Conservation (phyloP, 2,113 vertebrate species). For the Natator depressus region DNA sequence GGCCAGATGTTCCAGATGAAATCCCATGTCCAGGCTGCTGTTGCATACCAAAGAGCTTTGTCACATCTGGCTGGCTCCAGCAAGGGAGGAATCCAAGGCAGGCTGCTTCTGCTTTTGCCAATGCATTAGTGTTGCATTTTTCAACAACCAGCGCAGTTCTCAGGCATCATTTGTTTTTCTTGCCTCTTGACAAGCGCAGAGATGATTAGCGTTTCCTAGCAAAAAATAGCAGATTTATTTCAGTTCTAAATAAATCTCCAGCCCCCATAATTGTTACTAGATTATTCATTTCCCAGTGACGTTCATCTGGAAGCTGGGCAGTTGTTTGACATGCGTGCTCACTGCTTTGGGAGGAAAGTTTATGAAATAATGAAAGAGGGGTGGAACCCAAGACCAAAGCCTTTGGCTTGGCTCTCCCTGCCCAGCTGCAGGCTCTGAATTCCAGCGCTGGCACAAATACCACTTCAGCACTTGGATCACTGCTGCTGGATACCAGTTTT, state of each 20-base stretch:
- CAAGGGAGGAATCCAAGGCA: neutral
- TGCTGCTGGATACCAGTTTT: neutral
- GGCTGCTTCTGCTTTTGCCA: neutral
- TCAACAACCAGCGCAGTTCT: fast-evolving
- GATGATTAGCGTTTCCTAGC: slow-evolving; percentile 39
- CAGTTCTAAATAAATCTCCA: slow-evolving; percentile 65
- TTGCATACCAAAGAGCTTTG: neutral
- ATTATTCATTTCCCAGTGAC: slow-evolving; percentile 64
- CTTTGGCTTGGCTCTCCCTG: neutral
- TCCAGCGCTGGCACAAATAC: neutral
- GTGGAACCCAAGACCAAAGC: neutral
- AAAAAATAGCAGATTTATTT: slow-evolving; percentile 30
- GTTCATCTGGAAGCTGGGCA: slow-evolving; percentile 10
- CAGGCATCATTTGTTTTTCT: neutral
- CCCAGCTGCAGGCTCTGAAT: neutral
- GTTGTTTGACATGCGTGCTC: neutral
- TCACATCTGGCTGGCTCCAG: neutral
- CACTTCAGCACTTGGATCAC: neutral
- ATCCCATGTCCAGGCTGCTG: neutral
- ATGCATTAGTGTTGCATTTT: neutral
- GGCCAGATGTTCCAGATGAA: neutral
- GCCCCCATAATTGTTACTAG: slow-evolving; percentile 10
- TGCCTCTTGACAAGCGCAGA: neutral
- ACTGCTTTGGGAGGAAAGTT: neutral
- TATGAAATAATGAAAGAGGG: neutral